Evolutionary conservation across 2,888 invertebrate species (phyloP), one percentile per base, ranked within the genome.

Genomic region (Thecocarcelia acutangulata): DNA sequence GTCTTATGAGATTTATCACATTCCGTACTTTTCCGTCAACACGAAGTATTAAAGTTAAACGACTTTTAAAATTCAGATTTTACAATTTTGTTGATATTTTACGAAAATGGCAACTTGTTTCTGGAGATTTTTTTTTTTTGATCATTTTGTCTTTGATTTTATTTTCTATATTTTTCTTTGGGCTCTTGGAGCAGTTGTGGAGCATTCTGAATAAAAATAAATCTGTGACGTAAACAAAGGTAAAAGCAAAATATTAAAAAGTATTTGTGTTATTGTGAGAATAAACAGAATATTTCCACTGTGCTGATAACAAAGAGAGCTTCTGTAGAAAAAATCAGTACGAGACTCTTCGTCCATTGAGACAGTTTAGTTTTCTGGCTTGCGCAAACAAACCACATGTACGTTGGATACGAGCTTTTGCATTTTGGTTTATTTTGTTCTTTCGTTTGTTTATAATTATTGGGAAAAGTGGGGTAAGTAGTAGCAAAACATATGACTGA

Each of bases 311-410:
- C 50, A 33, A 52, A 56, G 74, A 78, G 74, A 82, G 74, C 50
- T 37, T 40, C 48, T 63, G 58, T 59, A 28, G 59, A 40, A 52
- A 52, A 54, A 37, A 17, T 82, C 66, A 82, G 78, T 78, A 75
- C 70, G 70, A 48, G 68, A 54, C 78, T 82, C 82, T 75, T 78
- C 66, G 74, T 75, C 74, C 66, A 82, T 54, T 28, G 66, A 61
- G 66, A 59, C 78, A 74, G 82, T 78, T 75, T 75, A 44, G n/a
- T 70, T 74, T 64, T 70, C 28, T 81, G 69, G 70, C 70, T 75
- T 82, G 82, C 82, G 82, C 82, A 82, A 40, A 70, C 17, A 70
- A 4, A 48, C 42, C 64, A 64, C 61, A 69, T 40, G 56, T 21
- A 6, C 2, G 28, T 21, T 33, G 40, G 11, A 68, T 56, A 21